phyloP scores from a whole-genome alignment of 1,140 invertebrate genomes.

The Penaeus vannamei region DNA sequence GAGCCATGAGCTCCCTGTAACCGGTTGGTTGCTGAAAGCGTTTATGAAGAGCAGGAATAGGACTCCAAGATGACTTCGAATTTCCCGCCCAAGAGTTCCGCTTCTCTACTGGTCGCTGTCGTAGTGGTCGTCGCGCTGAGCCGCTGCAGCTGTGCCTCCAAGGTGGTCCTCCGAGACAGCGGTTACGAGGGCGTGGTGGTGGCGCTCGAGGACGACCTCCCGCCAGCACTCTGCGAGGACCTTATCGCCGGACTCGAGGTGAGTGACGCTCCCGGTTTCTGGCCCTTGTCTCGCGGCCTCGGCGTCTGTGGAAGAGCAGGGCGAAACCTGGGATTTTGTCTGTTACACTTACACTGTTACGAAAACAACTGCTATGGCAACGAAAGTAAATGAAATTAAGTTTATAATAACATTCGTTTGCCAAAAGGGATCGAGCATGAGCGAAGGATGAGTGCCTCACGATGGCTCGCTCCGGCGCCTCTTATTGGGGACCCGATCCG shows the following conservation, averaged over 20 bases:
- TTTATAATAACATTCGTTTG: no score
- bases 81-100: not conserved
- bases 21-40: no score
- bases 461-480: no score
- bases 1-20: no score
- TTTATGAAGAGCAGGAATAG: no score
- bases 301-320: not conserved
- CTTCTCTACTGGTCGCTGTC: not conserved
- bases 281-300: not conserved
- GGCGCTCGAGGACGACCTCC: constrained; percentile 42
- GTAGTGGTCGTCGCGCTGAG: not conserved
- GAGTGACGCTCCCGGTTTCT: not conserved
- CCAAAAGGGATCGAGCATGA: no score
- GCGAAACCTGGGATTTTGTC: no score
- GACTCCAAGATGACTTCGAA: not conserved
- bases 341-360: not conserved
- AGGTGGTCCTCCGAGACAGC: constrained; percentile 30
- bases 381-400: no score
- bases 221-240: constrained; percentile 21
- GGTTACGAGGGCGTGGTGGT: constrained; percentile 59
- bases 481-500: no score
- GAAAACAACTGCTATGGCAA: not conserved
- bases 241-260: constrained; percentile 45
- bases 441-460: no score
- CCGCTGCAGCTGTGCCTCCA: not conserved